A percentile compares a stretch with the other conserved stretches of the same genome.
Evolutionary conservation across 1,140 invertebrate genomes (phyloP).

Genomic region (Drosophila saltans): DNA sequence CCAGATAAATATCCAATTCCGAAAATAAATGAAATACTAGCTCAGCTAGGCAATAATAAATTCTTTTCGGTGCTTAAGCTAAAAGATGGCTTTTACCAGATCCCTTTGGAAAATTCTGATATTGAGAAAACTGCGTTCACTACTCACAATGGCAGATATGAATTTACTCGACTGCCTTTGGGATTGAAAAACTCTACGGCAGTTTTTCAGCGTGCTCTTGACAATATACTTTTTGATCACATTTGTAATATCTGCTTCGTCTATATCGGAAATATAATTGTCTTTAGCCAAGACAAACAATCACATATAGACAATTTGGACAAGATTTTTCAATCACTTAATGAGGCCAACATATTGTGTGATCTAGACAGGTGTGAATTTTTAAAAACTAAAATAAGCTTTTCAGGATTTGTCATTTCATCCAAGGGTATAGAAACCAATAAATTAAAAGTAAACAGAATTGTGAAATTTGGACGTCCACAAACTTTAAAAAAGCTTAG

Average conservation of each 20-base stretch:
- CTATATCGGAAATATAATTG: constrained; percentile 8
- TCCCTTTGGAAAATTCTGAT: background rate
- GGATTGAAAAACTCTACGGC: background rate
- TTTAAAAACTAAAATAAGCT: background rate
- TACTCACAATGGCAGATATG: background rate
- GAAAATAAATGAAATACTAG: background rate
- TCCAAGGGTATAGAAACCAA: background rate
- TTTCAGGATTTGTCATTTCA: background rate
- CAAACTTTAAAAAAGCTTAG: background rate
- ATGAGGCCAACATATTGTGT: background rate
- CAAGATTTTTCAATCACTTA: background rate
- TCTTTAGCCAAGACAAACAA: background rate
- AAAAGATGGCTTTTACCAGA: constrained; percentile 6
- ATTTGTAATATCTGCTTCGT: constrained; percentile 3
- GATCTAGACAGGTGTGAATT: constrained; percentile 14
- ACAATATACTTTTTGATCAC: background rate
- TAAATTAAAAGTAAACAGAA: background rate
- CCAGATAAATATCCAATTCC: constrained; percentile 14
- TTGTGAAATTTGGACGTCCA: background rate
- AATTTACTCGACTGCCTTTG: background rate
- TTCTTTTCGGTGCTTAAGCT: constrained; percentile 18
- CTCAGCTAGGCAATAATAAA: constrained; percentile 20
- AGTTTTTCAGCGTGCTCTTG: constrained; percentile 10
- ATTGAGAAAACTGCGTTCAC: constrained; percentile 11
- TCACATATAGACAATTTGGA: background rate